Conservation (phyloP, 2,888 invertebrate species). For the Osedax frankpressi region DNA sequence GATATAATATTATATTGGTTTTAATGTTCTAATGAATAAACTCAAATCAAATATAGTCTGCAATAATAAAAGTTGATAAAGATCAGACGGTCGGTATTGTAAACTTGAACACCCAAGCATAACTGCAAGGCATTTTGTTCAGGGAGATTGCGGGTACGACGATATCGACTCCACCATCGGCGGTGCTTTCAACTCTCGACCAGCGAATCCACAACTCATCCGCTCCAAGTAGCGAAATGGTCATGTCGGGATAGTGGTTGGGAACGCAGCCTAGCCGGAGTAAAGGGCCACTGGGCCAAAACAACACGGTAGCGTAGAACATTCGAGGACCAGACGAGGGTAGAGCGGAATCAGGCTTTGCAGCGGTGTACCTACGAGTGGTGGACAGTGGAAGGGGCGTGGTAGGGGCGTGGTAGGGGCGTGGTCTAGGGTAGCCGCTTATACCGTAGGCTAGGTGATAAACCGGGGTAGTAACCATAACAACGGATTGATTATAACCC, state of each 20-base stretch:
- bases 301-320: conserved; percentile 59
- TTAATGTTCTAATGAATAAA: too few species aligned
- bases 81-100: background rate
- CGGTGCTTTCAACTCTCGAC: conserved; percentile 13
- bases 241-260: conserved; percentile 35
- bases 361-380: conserved; percentile 28
- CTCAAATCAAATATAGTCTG: too few species aligned
- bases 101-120: conserved; percentile 28
- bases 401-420: too few species aligned
- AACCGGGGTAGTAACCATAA: too few species aligned
- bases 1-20: too few species aligned
- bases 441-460: too few species aligned
- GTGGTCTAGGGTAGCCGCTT: too few species aligned
- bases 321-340: conserved; percentile 20
- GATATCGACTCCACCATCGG: conserved; percentile 32
- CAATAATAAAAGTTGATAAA: background rate
- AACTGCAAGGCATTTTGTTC: conserved; percentile 24
- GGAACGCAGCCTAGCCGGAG: conserved; percentile 50
- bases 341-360: conserved; percentile 18
- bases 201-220: conserved; percentile 25
- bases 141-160: conserved; percentile 30
- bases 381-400: background rate
- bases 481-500: too few species aligned
- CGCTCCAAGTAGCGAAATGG: conserved; percentile 51
- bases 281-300: conserved; percentile 57